Conservation (phyloP, 2,113 vertebrate genomes). For the Melanerpes formicivorus region DNA sequence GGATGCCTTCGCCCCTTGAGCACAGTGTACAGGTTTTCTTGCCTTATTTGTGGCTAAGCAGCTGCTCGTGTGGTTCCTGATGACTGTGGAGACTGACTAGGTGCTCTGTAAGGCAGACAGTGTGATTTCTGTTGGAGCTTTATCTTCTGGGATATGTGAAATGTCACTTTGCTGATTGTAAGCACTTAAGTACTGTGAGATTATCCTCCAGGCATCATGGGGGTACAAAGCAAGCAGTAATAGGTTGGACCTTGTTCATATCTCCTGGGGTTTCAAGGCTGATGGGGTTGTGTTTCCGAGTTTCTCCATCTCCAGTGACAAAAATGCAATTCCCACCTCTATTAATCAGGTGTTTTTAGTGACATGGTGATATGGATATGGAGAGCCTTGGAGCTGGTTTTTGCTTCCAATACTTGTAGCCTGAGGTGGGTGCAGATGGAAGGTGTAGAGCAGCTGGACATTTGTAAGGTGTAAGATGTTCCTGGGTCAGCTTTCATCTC, state of each 20-base stretch:
- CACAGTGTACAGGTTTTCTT: too few species aligned
- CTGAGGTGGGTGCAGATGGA: fast-evolving
- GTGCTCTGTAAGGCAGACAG: background rate
- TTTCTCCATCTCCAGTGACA: background rate
- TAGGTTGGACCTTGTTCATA: background rate
- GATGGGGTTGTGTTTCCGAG: background rate
- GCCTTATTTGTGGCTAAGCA: background rate
- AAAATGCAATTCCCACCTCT: background rate
- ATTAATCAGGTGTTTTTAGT: background rate
- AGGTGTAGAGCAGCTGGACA: fast-evolving
- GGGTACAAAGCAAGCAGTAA: background rate
- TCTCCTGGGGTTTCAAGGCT: background rate
- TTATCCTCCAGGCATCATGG: background rate
- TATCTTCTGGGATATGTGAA: background rate
- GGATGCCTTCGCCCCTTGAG: too few species aligned
- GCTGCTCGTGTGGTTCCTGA: background rate
- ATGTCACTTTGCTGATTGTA: background rate
- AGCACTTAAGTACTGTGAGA: background rate
- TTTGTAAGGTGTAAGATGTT: background rate
- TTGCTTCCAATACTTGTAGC: background rate
- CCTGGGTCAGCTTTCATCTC: background rate
- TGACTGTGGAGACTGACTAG: constrained; percentile 35
- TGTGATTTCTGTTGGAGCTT: background rate
- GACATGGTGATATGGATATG: too few species aligned
- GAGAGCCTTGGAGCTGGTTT: fast-evolving